Evolutionary conservation across 2,797 vertebrate species (phyloP).

Genomic region (Acomys russatus): DNA sequence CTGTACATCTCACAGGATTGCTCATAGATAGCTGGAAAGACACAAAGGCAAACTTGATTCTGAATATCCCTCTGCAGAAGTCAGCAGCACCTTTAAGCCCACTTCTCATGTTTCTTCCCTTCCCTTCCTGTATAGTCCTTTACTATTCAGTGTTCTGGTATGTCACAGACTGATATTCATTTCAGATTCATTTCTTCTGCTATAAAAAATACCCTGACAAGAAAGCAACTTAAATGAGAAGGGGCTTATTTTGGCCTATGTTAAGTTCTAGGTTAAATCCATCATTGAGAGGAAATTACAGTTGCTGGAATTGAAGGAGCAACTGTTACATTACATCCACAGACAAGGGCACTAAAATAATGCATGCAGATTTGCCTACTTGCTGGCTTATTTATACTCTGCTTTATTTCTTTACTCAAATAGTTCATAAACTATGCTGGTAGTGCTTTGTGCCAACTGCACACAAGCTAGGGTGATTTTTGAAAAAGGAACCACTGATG

Average conservation of each 20-base stretch:
- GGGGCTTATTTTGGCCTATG: background rate
- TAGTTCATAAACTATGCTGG: background rate
- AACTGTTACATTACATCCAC: background rate
- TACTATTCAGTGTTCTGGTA: background rate
- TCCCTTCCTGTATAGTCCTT: background rate
- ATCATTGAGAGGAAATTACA: background rate
- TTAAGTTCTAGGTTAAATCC: background rate
- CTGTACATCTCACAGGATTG: conserved; percentile 91
- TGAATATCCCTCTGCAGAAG: background rate
- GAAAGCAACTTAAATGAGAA: background rate
- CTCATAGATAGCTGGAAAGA: conserved; percentile 90
- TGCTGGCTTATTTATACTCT: background rate
- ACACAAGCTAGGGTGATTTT: background rate
- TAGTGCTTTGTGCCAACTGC: background rate
- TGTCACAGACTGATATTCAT: background rate
- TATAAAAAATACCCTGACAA: background rate
- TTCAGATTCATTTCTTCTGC: background rate
- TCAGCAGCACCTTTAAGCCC: background rate
- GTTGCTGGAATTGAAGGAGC: background rate
- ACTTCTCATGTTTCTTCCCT: background rate
- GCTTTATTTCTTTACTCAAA: background rate
- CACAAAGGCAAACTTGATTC: conserved; percentile 35
- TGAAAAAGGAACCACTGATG: background rate
- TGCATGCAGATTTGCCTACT: no score
- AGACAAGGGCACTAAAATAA: background rate